phyloP scores from a whole-genome alignment of 1,140 invertebrate genomes.

The Drosophila watanabei region DNA sequence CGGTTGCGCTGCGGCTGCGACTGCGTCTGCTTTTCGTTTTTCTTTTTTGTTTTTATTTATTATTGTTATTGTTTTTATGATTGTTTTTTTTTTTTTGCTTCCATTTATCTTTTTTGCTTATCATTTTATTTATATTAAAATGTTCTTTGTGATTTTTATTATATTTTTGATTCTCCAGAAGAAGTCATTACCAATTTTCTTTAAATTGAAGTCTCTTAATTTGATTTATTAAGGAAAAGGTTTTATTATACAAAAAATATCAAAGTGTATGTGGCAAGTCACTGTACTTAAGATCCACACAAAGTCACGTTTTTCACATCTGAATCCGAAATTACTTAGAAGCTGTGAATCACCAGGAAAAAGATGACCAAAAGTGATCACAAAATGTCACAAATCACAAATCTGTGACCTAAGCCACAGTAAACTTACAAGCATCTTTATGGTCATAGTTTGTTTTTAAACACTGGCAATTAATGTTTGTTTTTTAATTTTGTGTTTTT shows the following conservation, averaged over 20 bases:
- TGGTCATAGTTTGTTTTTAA: neutral
- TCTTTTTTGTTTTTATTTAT: slow-evolving; percentile 43
- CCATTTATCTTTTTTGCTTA: slow-evolving; percentile 21
- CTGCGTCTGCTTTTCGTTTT: slow-evolving; percentile 52
- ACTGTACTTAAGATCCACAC: neutral
- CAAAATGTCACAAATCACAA: too few species aligned
- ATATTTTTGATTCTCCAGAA: neutral
- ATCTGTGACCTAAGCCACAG: neutral
- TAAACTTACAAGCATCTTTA: neutral
- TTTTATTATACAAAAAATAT: neutral
- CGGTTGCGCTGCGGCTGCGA: slow-evolving; percentile 48
- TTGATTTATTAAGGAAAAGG: neutral
- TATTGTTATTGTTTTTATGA: slow-evolving; percentile 45
- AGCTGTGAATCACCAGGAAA: neutral
- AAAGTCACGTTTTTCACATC: neutral
- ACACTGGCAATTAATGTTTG: neutral
- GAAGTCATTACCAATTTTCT: neutral
- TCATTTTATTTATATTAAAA: slow-evolving; percentile 15
- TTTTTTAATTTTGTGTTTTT: too few species aligned
- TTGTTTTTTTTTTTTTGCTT: slow-evolving; percentile 17
- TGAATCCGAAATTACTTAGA: neutral
- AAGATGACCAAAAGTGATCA: neutral
- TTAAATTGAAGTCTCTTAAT: neutral
- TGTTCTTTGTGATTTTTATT: slow-evolving; percentile 7
- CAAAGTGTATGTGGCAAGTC: neutral